These are phyloP conservation scores for Idaea straminata DNA, from an alignment of 2,888 invertebrate genomes.

Conservation along the genomic window DNA sequence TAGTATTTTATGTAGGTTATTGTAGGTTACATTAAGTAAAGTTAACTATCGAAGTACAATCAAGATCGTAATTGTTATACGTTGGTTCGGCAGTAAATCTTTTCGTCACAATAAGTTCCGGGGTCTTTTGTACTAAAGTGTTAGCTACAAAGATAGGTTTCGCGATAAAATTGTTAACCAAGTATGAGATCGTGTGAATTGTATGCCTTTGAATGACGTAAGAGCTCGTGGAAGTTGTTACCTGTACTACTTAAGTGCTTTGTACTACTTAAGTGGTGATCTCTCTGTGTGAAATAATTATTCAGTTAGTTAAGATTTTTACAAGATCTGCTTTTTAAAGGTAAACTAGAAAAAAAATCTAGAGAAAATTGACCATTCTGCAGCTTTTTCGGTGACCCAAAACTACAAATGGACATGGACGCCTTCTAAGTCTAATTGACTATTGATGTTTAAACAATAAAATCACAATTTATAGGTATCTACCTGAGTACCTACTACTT, in stretches of 20 bases:
- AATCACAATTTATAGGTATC: conserved; percentile 7
- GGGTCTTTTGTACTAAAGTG: conserved; percentile 54
- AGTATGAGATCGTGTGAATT: conserved; percentile 33
- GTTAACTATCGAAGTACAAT: conserved; percentile 28
- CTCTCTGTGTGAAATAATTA: conserved; percentile 3
- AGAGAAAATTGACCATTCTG: background rate
- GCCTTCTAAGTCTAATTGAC: background rate
- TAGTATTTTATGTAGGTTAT: background rate
- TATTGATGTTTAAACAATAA: background rate
- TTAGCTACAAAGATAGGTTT: conserved; percentile 51
- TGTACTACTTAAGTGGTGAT: background rate
- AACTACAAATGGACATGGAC: background rate
- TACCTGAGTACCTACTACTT: background rate
- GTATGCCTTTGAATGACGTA: conserved; percentile 35
- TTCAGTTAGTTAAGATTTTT: background rate
- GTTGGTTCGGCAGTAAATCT: conserved; percentile 54
- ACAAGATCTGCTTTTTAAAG: too few relatives aligned
- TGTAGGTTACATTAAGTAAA: background rate
- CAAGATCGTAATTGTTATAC: conserved; percentile 49
- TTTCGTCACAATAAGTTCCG: conserved; percentile 46
- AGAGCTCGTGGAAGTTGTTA: conserved; percentile 21
- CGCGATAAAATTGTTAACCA: conserved; percentile 42
- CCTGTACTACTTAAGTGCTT: conserved; percentile 18
- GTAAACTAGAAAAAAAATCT: too few relatives aligned
- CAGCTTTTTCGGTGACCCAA: background rate